phyloP scores from a whole-genome alignment of 2,888 invertebrate genomes.

The Xylota segnis region DNA sequence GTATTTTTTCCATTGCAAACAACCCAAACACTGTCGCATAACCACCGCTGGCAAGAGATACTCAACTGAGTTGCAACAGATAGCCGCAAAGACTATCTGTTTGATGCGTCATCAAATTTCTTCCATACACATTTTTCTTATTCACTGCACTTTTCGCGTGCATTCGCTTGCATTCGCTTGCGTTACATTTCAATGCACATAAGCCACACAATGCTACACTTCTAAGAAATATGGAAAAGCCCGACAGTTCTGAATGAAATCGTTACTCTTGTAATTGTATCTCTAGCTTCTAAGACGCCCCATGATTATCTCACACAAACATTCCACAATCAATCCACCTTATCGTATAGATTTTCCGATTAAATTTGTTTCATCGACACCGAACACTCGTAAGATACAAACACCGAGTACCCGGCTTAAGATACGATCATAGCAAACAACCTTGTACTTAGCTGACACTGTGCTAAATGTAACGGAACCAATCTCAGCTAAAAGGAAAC shows the following conservation, averaged over 20 bases:
- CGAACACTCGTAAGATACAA: not conserved
- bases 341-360: not conserved
- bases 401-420: not conserved
- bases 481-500: constrained; percentile 26
- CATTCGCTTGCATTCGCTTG: constrained; percentile 1
- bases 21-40: too few species aligned
- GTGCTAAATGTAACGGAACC: not conserved
- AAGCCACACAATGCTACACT: not conserved
- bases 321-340: not conserved
- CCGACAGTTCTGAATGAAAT: constrained; percentile 17
- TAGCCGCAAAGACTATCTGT: too few species aligned
- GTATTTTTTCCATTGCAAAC: too few species aligned
- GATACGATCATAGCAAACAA: not conserved
- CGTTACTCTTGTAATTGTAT: constrained; percentile 4
- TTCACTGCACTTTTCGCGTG: constrained; percentile 6
- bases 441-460: constrained; percentile 31
- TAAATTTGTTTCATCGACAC: not conserved
- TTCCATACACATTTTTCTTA: not conserved
- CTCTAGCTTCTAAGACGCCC: not conserved
- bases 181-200: constrained; percentile 7
- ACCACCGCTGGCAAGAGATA: too few species aligned
- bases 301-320: not conserved
- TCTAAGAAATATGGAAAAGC: not conserved
- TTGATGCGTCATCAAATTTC: not conserved
- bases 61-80: too few species aligned